Evolutionary conservation across 2,888 invertebrate genomes (phyloP), one percentile per base, ranked within the genome.

Genomic region (Eucriotettix oculatus): DNA sequence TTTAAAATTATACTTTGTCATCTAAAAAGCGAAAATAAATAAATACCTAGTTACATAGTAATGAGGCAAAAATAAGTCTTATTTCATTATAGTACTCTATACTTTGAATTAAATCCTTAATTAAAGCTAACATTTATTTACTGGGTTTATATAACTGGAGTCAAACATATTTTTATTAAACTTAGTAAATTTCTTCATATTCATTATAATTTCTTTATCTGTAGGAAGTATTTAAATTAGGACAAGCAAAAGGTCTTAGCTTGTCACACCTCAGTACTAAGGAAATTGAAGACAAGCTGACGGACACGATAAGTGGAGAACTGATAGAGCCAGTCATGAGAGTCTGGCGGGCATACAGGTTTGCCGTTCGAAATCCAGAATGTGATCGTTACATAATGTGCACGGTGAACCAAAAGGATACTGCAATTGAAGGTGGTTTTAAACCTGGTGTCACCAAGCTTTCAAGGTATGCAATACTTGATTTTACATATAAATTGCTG

Each of bases 331-430:
- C 90, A 0, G 79, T 90, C 41, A 79, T 89, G n/a, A 79, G 88
- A 71, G 86, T 89, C 14, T 87, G 88, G 76, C 76, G 90, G 57
- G 90, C 88, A 1, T 90, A 86, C 74, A 81, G 84, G 68, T 90
- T 85, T 74, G 82, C 85, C 0, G 74, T 79, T 1, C 78, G 79
- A 67, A 78, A 80, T 42, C 86, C 86, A 0, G 79, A 83, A 58
- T 90, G 90, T 70, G 87, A 87, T 67, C 83, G 81, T 68, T 89
- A 89, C 67, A 83, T 90, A 48, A 78, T 90, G 71, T 91, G 90
- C 69, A 74, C 86, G 52, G 81, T 90, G 10, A 90, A 90, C 69
- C 79, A 83, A 66, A 54, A 58, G 12, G 80, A 80, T 55, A 79
- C 79, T 54, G 76, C 80, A 29, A 78, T 77, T 57, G 76, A 76